A percentile compares a stretch with the other conserved stretches of the same genome.
These are phyloP conservation scores for Acipenser transmontanus DNA, from an alignment of 2,797 vertebrate species.

Conservation along the genomic window DNA sequence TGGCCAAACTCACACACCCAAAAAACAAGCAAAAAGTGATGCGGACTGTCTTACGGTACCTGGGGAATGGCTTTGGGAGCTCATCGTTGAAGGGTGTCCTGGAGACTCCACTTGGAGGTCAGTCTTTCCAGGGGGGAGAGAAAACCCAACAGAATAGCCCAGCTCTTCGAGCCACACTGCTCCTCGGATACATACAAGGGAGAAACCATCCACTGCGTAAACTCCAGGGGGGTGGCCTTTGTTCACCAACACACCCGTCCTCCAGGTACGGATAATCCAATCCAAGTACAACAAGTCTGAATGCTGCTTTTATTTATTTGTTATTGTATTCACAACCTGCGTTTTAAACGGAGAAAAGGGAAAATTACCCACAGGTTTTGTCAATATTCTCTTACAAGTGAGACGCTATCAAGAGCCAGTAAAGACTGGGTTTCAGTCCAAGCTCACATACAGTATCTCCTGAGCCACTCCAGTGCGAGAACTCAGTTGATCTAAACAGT, in stretches of 20 bases:
- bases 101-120: slow-evolving; percentile 7
- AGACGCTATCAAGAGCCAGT: too few relatives aligned
- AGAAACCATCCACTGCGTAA: slow-evolving; percentile 40
- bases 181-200: slow-evolving; percentile 30
- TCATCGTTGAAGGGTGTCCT: slow-evolving; percentile 41
- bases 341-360: too few relatives aligned
- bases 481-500: too few relatives aligned
- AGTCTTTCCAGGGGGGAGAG: slow-evolving; percentile 13
- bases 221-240: slow-evolving; percentile 11
- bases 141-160: slow-evolving; percentile 26
- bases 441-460: too few relatives aligned
- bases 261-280: slow-evolving; percentile 19
- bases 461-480: too few relatives aligned
- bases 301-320: neutral
- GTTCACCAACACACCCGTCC: slow-evolving; percentile 31
- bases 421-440: too few relatives aligned
- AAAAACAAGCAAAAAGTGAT: too few relatives aligned
- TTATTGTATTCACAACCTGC: neutral
- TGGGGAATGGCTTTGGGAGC: slow-evolving; percentile 47
- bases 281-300: neutral
- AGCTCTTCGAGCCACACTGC: slow-evolving; percentile 37
- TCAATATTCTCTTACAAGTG: too few relatives aligned
- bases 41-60: slow-evolving; percentile 32
- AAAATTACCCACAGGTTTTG: too few relatives aligned
- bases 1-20: too few relatives aligned